Evolutionary conservation across 2,888 invertebrate genomes (phyloP).

Genomic region (Synergus umbraculus): DNA sequence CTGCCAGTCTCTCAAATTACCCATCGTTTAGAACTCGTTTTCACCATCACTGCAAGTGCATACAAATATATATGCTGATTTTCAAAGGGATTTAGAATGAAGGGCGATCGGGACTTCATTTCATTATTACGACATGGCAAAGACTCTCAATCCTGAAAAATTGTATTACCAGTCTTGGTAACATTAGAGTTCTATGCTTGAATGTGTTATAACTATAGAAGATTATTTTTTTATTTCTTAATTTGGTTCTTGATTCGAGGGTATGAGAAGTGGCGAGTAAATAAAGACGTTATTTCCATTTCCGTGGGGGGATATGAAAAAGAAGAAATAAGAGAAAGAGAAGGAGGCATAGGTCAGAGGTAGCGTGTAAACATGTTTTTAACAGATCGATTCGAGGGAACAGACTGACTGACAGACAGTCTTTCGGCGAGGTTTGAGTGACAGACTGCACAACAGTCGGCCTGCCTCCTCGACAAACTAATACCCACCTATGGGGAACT

Average conservation of each 20-base stretch:
- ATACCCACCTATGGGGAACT: conserved; percentile 73
- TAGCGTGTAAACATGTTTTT: conserved; percentile 74
- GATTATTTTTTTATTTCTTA: too few relatives aligned
- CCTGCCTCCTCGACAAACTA: conserved; percentile 74
- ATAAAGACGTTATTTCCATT: neutral
- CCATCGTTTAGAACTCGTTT: conserved; percentile 76
- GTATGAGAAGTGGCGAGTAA: neutral
- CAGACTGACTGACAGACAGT: conserved; percentile 69
- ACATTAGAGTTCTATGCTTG: too few relatives aligned
- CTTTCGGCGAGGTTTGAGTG: conserved; percentile 63
- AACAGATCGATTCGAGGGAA: conserved; percentile 70
- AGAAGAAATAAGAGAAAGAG: conserved; percentile 55
- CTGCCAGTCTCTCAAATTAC: conserved; percentile 71
- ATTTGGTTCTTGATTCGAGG: neutral
- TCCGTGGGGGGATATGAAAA: conserved; percentile 28
- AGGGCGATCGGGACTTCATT: conserved; percentile 46
- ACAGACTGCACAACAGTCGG: conserved; percentile 65
- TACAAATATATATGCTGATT: conserved; percentile 71
- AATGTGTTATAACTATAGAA: too few relatives aligned
- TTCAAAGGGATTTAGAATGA: conserved; percentile 49
- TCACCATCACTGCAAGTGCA: conserved; percentile 71
- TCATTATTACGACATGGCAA: neutral
- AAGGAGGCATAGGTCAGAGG: conserved; percentile 58
- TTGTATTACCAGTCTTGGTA: too few relatives aligned
- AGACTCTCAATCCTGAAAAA: too few relatives aligned